Conservation (phyloP, 2,888 invertebrate species). For the Latrodectus elegans region DNA sequence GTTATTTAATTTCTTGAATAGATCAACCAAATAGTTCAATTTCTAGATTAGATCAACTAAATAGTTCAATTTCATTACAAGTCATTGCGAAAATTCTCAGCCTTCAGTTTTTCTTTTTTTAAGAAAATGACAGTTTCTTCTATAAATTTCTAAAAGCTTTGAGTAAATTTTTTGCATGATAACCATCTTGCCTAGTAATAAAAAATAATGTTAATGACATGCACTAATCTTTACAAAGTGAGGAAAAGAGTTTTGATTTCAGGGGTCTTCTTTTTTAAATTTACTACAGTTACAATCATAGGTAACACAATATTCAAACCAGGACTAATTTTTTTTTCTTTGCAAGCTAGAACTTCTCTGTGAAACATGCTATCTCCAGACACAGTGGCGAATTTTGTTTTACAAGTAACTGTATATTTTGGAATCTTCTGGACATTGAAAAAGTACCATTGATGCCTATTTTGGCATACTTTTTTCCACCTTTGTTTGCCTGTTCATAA, state of each 20-base stretch:
- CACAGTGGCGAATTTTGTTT: not conserved
- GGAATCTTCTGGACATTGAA: not conserved
- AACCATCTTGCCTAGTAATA: not conserved
- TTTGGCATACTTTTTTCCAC: not conserved
- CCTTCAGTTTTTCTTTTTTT: not conserved
- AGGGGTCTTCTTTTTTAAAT: not conserved
- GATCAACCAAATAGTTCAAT: not conserved
- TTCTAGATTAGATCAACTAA: not conserved
- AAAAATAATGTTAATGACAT: not conserved
- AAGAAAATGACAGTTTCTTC: not conserved
- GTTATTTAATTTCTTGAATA: not conserved
- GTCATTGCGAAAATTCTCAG: not conserved
- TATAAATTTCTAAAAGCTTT: not conserved
- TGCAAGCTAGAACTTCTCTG: not conserved
- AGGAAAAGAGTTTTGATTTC: not conserved
- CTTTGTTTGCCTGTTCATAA: not conserved
- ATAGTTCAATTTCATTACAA: not conserved
- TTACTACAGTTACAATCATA: not conserved
- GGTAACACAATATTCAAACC: not conserved
- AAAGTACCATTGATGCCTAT: not conserved
- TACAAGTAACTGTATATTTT: not conserved
- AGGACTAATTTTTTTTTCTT: not conserved
- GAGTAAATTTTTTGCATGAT: not conserved
- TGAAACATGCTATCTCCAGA: not conserved
- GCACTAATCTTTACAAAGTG: not conserved